Conservation (phyloP, 2,113 vertebrate genomes). For the Paramormyrops kingsleyae region DNA sequence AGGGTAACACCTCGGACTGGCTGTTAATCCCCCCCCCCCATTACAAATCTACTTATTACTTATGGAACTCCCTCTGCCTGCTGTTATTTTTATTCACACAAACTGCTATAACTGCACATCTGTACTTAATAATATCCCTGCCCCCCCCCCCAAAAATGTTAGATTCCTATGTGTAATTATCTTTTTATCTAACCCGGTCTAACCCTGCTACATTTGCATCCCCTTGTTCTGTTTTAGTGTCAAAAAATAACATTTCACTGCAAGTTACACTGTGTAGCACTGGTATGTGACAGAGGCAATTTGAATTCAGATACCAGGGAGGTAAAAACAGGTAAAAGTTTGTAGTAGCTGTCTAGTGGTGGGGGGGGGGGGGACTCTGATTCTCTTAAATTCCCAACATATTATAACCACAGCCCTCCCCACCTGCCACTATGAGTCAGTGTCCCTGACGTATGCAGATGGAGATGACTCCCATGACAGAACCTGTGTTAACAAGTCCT, state of each 20-base stretch:
- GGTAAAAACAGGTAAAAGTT: neutral
- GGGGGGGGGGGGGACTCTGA: neutral
- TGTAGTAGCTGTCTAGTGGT: neutral
- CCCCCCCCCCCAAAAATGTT: neutral
- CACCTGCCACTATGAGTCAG: neutral
- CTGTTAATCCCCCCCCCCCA: neutral
- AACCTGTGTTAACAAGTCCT: neutral
- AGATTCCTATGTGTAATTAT: neutral
- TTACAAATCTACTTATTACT: neutral
- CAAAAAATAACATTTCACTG: neutral
- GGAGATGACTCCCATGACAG: neutral
- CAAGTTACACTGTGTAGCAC: neutral
- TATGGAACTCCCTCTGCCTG: neutral
- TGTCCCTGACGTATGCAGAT: neutral
- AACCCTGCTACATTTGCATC: neutral
- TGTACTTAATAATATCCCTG: neutral
- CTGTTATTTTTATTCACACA: neutral
- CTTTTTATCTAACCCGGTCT: neutral
- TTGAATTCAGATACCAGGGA: neutral
- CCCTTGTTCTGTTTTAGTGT: neutral
- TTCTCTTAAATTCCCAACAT: neutral
- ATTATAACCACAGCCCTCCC: neutral
- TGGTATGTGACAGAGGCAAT: neutral
- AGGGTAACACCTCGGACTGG: neutral
- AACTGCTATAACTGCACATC: neutral